Percentiles rank a stretch among this genome's conserved stretches.
phyloP scores from a whole-genome alignment of 2,888 invertebrate species.

The Stenichneumon culpator region DNA sequence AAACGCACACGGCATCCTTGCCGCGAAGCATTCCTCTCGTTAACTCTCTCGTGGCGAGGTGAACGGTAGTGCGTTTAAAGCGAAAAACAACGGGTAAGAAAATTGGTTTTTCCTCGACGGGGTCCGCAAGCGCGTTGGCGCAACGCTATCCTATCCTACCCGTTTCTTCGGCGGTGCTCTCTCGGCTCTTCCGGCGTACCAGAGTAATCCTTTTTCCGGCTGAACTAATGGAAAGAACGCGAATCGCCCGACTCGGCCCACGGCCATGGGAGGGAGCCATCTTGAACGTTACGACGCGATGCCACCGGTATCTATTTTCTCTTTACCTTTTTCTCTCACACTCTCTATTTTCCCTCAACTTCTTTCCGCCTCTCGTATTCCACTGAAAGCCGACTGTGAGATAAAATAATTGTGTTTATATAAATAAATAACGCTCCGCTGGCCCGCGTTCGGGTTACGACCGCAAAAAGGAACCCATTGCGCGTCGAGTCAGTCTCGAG shows the following conservation, averaged over 20 bases:
- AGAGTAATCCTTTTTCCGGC: conserved; percentile 60
- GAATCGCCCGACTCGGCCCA: conserved; percentile 21
- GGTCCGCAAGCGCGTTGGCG: conserved; percentile 51
- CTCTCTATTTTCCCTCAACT: conserved; percentile 5
- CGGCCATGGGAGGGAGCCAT: conserved; percentile 35
- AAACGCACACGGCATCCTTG: conserved; percentile 15
- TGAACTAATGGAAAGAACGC: conserved; percentile 62
- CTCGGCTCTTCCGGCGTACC: conserved; percentile 41
- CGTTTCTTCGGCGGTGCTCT: conserved; percentile 31
- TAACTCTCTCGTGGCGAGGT: conserved; percentile 54
- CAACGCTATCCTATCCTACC: conserved; percentile 31
- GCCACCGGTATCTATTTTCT: conserved; percentile 31
- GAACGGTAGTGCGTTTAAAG: conserved; percentile 55
- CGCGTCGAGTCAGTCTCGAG: conserved; percentile 2
- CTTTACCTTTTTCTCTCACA: conserved; percentile 24
- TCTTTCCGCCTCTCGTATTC: conserved; percentile 22
- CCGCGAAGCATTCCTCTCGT: conserved; percentile 54
- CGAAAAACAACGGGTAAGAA: conserved; percentile 62
- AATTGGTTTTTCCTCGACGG: conserved; percentile 60
- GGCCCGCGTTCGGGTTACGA: not conserved
- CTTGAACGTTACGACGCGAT: conserved; percentile 57
- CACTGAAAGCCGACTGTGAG: conserved; percentile 16
- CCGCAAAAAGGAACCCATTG: not conserved
- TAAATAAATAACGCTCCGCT: conserved; percentile 35
- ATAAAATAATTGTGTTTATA: conserved; percentile 47